These are phyloP conservation scores for Mylabris phalerata DNA, from an alignment of 1,140 invertebrate species.

Conservation along the genomic window DNA sequence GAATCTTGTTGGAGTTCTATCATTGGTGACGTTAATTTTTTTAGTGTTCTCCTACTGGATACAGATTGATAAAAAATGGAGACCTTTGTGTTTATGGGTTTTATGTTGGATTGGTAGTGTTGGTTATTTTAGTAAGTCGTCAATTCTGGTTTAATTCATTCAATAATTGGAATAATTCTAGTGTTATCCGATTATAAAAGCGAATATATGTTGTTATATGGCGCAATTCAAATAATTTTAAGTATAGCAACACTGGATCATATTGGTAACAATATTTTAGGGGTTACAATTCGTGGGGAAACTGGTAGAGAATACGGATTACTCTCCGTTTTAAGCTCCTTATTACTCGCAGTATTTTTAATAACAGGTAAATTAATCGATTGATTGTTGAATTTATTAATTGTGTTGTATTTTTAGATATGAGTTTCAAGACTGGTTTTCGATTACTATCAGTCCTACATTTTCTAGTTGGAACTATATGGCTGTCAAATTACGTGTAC, in stretches of 20 bases:
- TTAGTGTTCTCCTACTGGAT: constrained; percentile 24
- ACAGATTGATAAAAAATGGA: constrained; percentile 24
- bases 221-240: constrained; percentile 29
- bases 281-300: constrained; percentile 28
- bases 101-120: constrained; percentile 30
- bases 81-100: constrained; percentile 26
- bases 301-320: constrained; percentile 23
- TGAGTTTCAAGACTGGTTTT: constrained; percentile 32
- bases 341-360: constrained; percentile 25
- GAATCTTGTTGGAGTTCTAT: constrained; percentile 22
- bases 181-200: constrained; percentile 27
- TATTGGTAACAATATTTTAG: constrained; percentile 25
- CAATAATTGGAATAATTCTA: constrained; percentile 13
- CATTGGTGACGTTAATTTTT: constrained; percentile 23
- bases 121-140: constrained; percentile 32
- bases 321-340: constrained; percentile 20
- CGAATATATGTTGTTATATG: constrained; percentile 28
- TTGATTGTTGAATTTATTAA: background rate
- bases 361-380: constrained; percentile 17
- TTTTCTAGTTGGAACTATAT: constrained; percentile 33
- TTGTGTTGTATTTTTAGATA: constrained; percentile 30
- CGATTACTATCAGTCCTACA: constrained; percentile 33
- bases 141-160: too few species aligned
- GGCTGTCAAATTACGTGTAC: constrained; percentile 35
- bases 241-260: constrained; percentile 32